Evolutionary conservation across 2,888 invertebrate species (phyloP).

Genomic region (Eucriotettix oculatus): DNA sequence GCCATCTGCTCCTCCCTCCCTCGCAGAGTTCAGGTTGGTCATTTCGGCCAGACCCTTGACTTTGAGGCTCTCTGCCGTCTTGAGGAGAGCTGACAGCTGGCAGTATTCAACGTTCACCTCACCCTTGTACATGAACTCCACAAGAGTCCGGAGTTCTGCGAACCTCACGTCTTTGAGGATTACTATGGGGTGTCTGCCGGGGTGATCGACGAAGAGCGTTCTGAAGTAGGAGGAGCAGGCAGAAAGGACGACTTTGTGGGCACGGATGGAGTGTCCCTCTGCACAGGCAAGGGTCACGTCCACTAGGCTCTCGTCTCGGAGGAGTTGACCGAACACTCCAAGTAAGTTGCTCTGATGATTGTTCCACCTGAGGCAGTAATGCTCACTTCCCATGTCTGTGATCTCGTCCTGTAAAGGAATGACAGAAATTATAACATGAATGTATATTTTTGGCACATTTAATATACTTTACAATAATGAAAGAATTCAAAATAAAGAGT

Average conservation of each 20-base stretch:
- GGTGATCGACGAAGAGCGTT: conserved; percentile 82
- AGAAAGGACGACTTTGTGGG: conserved; percentile 88
- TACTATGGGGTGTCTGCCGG: conserved; percentile 82
- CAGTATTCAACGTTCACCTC: conserved; percentile 91
- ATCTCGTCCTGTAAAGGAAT: conserved; percentile 50
- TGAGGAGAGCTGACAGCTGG: conserved; percentile 76
- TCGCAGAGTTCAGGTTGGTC: conserved; percentile 58
- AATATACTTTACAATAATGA: too few species aligned
- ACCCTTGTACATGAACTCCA: conserved; percentile 94
- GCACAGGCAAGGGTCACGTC: conserved; percentile 94
- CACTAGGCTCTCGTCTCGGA: conserved; percentile 88
- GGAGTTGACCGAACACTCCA: conserved; percentile 91
- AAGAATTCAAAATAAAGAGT: too few species aligned
- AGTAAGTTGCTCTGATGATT: conserved; percentile 97
- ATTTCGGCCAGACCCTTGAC: conserved; percentile 87
- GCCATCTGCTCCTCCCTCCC: conserved; percentile 17
- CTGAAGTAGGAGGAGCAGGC: conserved; percentile 93
- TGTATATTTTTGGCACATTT: too few species aligned
- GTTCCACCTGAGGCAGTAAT: conserved; percentile 97
- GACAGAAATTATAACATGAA: too few species aligned
- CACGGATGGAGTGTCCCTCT: conserved; percentile 87
- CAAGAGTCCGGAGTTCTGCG: conserved; percentile 75
- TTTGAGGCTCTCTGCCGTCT: conserved; percentile 84
- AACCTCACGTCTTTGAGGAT: conserved; percentile 89
- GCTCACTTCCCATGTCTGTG: conserved; percentile 96